Percentiles rank a stretch among this genome's conserved stretches.
Evolutionary conservation across 1,140 invertebrate genomes (phyloP).

Genomic region (Neodiprion pinetum): DNA sequence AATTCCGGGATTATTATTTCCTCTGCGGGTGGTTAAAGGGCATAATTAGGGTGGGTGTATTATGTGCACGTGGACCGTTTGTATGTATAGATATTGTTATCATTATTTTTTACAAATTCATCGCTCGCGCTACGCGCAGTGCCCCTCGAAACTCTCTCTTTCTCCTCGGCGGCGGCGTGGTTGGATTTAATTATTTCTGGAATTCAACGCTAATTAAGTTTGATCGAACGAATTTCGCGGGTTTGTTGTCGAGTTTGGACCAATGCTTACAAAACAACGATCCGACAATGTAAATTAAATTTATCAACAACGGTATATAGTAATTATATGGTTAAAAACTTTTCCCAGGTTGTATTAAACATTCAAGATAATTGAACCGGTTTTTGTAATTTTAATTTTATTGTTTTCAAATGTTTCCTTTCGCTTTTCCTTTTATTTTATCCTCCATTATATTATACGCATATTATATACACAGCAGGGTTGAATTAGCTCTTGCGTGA

Average conservation of each 20-base stretch:
- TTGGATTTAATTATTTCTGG: constrained; percentile 59
- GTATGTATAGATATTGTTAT: neutral
- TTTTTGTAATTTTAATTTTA: neutral
- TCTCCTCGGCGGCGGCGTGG: constrained; percentile 28
- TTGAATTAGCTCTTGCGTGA: neutral
- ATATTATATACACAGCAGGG: too few species aligned
- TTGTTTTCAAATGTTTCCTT: neutral
- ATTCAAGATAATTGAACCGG: neutral
- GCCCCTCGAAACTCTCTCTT: neutral
- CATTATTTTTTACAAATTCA: neutral
- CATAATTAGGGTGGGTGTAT: neutral
- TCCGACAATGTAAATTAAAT: constrained; percentile 55
- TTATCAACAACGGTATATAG: constrained; percentile 22
- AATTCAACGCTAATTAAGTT: constrained; percentile 60
- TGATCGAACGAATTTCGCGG: constrained; percentile 57
- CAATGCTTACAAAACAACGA: constrained; percentile 54
- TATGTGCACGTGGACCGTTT: too few species aligned
- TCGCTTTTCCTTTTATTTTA: too few species aligned
- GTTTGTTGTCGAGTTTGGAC: constrained; percentile 54
- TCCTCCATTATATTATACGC: too few species aligned
- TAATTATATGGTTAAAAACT: neutral
- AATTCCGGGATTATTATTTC: neutral
- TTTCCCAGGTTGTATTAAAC: neutral
- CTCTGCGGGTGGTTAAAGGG: neutral
- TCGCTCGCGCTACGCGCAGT: neutral